Percentiles rank a stretch among this genome's conserved stretches.
Conservation (phyloP, 2,113 vertebrate species). For the Corythoichthys haematopterus region DNA sequence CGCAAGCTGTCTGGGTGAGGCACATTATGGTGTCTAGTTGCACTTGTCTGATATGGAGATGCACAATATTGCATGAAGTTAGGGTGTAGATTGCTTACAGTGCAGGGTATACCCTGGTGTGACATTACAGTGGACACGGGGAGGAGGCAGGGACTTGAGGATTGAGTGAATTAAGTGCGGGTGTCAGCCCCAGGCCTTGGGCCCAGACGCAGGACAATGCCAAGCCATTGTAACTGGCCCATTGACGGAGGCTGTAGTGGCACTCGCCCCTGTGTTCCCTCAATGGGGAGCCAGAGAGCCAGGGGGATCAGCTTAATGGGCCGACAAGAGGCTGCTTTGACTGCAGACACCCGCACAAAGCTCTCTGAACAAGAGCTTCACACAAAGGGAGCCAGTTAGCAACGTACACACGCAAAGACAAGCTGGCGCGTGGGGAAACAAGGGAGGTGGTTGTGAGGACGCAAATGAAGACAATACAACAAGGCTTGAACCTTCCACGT, state of each 20-base stretch:
- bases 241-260: constrained; percentile 60
- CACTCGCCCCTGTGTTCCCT: constrained; percentile 63
- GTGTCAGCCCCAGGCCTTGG: constrained; percentile 53
- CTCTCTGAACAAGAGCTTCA: constrained; percentile 43
- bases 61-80: constrained; percentile 40
- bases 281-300: constrained; percentile 64
- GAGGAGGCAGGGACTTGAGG: constrained; percentile 24
- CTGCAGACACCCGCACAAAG: constrained; percentile 66
- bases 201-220: constrained; percentile 60
- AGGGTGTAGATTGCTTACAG: constrained; percentile 46
- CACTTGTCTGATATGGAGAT: constrained; percentile 45
- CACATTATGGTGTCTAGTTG: constrained; percentile 49
- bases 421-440: constrained; percentile 5
- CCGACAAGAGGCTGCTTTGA: constrained; percentile 68
- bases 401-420: constrained; percentile 37
- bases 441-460: constrained; percentile 9
- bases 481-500: constrained; percentile 15
- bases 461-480: constrained; percentile 6
- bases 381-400: constrained; percentile 52
- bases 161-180: constrained; percentile 54
- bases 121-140: constrained; percentile 37
- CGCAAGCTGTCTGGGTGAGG: constrained; percentile 47
- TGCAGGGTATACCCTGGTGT: constrained; percentile 52
- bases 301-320: constrained; percentile 69
- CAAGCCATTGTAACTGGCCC: constrained; percentile 53